Evolutionary conservation across 2,113 vertebrate species (phyloP).

Genomic region (Pygoscelis adeliae): DNA sequence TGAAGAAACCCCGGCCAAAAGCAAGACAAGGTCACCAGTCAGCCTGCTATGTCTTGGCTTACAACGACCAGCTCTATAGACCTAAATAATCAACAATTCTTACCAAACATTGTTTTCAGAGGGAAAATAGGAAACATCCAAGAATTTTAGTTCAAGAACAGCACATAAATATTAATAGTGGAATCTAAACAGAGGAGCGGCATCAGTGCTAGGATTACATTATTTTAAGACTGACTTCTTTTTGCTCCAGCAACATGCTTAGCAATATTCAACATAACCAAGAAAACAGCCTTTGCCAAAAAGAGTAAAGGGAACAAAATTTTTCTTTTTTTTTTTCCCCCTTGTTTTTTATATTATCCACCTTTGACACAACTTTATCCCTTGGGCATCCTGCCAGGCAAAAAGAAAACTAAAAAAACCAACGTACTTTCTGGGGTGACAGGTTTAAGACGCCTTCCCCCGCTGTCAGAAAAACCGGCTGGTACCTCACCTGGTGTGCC

Average conservation of each 20-base stretch:
- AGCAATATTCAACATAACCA: not conserved
- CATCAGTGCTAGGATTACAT: not conserved
- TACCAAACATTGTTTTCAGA: constrained; percentile 30
- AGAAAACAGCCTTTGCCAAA: not conserved
- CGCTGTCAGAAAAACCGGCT: not conserved
- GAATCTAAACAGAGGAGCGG: not conserved
- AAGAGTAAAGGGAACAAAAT: not conserved
- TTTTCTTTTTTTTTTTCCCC: not conserved
- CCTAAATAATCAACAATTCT: not conserved
- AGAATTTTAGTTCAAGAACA: not conserved
- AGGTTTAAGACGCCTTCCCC: not conserved
- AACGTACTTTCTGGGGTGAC: not conserved
- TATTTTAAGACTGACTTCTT: not conserved
- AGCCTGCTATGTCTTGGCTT: not conserved
- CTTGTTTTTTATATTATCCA: not conserved
- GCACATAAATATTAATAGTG: not conserved
- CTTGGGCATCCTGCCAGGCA: not conserved
- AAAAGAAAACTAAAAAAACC: not conserved
- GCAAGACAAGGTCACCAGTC: constrained; percentile 19
- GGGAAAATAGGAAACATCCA: constrained; percentile 28
- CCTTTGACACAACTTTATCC: not conserved
- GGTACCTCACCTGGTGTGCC: not conserved
- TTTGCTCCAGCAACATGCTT: not conserved
- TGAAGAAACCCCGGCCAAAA: constrained; percentile 28
- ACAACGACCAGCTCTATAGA: not conserved